Conservation (phyloP, 2,113 vertebrate genomes). For the Oenanthe oenanthe region DNA sequence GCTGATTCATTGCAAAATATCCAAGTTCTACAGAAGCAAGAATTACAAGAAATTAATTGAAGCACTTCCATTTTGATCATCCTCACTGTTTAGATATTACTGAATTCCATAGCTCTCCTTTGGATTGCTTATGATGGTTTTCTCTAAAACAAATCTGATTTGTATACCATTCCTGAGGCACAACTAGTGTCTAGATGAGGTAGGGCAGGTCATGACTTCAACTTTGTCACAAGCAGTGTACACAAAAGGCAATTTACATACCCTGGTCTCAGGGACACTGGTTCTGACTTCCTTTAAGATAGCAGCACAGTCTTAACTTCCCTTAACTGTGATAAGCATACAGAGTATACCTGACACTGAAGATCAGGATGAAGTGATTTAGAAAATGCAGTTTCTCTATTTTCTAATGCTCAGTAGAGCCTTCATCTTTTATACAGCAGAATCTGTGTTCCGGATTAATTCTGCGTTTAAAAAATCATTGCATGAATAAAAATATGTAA, state of each 20-base stretch:
- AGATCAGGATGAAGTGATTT: neutral
- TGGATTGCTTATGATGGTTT: neutral
- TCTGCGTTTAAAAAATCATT: neutral
- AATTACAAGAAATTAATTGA: neutral
- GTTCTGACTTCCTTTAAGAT: neutral
- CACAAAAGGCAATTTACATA: neutral
- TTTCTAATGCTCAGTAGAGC: neutral
- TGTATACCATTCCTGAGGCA: neutral
- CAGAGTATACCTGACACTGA: neutral
- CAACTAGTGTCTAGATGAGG: neutral
- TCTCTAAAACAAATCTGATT: neutral
- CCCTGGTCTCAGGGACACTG: neutral
- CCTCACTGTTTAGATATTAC: neutral
- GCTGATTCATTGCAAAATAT: neutral
- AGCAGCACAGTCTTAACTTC: neutral
- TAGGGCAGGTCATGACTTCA: neutral
- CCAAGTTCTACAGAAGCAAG: neutral
- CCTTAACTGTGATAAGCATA: neutral
- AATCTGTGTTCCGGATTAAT: neutral
- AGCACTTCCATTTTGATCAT: neutral
- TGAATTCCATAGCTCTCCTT: neutral
- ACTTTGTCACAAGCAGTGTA: neutral
- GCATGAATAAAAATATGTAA: neutral
- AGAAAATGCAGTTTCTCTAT: neutral
- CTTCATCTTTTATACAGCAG: neutral